Conservation (phyloP, 23 tunicate genomes). For the Corella eumyota region DNA sequence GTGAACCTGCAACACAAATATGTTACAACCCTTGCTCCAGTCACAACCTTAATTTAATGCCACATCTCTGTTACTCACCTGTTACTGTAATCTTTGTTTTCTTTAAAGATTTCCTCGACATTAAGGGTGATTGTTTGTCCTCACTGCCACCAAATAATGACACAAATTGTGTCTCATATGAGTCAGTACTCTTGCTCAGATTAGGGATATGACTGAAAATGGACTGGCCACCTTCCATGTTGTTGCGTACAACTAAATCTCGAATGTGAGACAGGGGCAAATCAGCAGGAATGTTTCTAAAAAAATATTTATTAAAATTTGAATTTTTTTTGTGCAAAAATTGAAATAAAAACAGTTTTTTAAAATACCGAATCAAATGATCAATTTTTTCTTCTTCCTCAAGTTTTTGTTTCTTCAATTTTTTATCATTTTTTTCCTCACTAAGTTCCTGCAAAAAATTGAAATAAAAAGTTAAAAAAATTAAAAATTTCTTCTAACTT, state of each 20-base stretch:
- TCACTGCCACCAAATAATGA: slow-evolving; percentile 31
- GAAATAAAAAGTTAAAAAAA: no score
- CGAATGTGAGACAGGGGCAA: slow-evolving; percentile 60
- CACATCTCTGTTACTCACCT: slow-evolving; percentile 2
- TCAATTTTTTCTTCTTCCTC: no score
- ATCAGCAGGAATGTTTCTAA: slow-evolving; percentile 40
- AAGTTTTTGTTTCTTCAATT: no score
- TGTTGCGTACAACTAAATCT: slow-evolving; percentile 26
- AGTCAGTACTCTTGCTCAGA: slow-evolving; percentile 9
- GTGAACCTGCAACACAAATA: slow-evolving; percentile 10
- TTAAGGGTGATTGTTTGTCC: no score
- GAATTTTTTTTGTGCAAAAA: no score
- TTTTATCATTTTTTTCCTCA: no score
- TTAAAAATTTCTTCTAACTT: no score
- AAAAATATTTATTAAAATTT: no score
- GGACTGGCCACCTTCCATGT: slow-evolving; percentile 21
- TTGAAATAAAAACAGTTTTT: no score
- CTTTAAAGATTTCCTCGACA: slow-evolving; percentile 29
- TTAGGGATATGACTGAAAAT: slow-evolving; percentile 32
- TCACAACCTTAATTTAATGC: not conserved
- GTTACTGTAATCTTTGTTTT: slow-evolving; percentile 33
- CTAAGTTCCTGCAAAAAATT: no score
- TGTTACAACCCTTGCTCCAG: not conserved
- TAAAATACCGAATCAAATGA: no score
- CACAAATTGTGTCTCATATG: slow-evolving; percentile 74